Evolutionary conservation across 2,888 invertebrate genomes (phyloP).

Genomic region (Nomada flava): DNA sequence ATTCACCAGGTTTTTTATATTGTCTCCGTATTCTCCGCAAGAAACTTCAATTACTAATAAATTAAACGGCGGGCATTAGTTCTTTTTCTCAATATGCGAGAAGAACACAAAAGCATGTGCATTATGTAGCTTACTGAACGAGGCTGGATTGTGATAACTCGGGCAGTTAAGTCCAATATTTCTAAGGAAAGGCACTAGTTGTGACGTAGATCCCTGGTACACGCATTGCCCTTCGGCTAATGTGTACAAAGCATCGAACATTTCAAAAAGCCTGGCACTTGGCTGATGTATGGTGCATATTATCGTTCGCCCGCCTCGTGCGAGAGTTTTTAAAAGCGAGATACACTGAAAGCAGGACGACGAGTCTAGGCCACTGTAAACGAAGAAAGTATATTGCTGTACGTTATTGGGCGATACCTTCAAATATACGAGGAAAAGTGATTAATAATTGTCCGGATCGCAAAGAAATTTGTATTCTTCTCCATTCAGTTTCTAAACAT

Average conservation of each 20-base stretch:
- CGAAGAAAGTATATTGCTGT: neutral
- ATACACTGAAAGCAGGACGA: constrained; percentile 98
- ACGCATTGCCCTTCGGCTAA: constrained; percentile 97
- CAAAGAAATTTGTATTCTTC: neutral
- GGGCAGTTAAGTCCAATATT: constrained; percentile 95
- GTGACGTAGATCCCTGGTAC: constrained; percentile 95
- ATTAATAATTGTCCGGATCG: too few relatives aligned
- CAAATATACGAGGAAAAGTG: neutral
- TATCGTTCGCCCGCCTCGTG: constrained; percentile 95
- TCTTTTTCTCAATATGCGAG: neutral
- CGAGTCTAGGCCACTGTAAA: constrained; percentile 94
- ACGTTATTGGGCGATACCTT: neutral
- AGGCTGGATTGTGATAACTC: constrained; percentile 98
- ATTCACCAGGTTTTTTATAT: constrained; percentile 92
- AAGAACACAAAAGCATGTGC: neutral
- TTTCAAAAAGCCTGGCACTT: constrained; percentile 97
- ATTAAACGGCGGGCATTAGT: neutral
- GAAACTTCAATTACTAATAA: constrained; percentile 95
- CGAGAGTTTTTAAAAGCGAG: constrained; percentile 93
- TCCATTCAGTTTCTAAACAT: neutral
- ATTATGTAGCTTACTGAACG: constrained; percentile 88
- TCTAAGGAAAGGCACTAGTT: constrained; percentile 93
- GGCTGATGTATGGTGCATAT: constrained; percentile 99
- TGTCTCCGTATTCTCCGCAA: constrained; percentile 98
- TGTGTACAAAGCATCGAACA: constrained; percentile 98